Conservation (phyloP, 2,113 vertebrate genomes). For the Synodontis membranacea region DNA sequence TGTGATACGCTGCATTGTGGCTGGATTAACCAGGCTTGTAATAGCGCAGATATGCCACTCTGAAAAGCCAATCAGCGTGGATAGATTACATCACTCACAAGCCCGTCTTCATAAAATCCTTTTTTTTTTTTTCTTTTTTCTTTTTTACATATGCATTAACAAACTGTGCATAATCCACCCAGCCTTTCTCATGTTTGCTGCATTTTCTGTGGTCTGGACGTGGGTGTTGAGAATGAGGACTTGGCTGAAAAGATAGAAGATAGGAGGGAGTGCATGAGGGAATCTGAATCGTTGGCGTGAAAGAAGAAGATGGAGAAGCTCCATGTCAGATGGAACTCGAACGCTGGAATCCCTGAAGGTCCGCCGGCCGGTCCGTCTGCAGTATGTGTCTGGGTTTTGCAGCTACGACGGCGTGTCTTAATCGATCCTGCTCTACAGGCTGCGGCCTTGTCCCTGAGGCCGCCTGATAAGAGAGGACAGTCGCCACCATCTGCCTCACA, state of each 20-base stretch:
- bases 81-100: conserved; percentile 7
- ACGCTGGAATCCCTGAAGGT: conserved; percentile 54
- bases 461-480: conserved; percentile 67
- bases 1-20: conserved; percentile 10
- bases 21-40: conserved; percentile 29
- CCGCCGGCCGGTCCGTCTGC: conserved; percentile 51
- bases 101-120: not conserved
- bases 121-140: not conserved
- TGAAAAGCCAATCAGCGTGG: conserved; percentile 15
- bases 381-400: conserved; percentile 43
- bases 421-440: conserved; percentile 61
- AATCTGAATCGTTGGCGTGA: conserved; percentile 4
- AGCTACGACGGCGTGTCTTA: conserved; percentile 56
- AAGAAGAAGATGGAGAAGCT: conserved; percentile 27
- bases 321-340: conserved; percentile 54
- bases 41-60: conserved; percentile 21
- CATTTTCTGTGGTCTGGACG: conserved; percentile 2
- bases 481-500: conserved; percentile 68
- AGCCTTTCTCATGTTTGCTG: not conserved
- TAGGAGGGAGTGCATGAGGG: not conserved
- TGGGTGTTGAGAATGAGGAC: not conserved
- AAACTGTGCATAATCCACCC: not conserved
- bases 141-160: not conserved
- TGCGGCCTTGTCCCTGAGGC: conserved; percentile 74
- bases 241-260: not conserved